These are phyloP conservation scores for Poecile montanus DNA, from an alignment of 2,797 vertebrate species.

Conservation along the genomic window DNA sequence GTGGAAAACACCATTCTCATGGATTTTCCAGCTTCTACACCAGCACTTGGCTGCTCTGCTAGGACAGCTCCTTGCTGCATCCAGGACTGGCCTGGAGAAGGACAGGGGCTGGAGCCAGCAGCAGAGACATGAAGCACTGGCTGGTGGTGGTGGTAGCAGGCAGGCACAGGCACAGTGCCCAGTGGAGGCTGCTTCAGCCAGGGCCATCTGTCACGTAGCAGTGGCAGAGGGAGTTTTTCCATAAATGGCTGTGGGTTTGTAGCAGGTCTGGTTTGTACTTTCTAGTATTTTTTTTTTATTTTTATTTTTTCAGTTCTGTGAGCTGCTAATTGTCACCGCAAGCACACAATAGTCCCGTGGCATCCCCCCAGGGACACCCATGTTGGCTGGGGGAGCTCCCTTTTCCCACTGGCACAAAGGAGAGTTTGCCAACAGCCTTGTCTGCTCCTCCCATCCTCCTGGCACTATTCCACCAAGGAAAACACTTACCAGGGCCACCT, in stretches of 20 bases:
- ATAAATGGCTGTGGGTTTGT: constrained; percentile 26
- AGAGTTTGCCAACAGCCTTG: background rate
- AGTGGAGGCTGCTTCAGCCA: background rate
- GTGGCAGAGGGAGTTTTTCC: constrained; percentile 16
- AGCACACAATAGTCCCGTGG: background rate
- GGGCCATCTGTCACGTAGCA: constrained; percentile 1
- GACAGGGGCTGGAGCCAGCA: background rate
- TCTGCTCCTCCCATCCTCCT: background rate
- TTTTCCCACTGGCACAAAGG: background rate
- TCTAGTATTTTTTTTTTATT: background rate
- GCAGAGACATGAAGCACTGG: background rate
- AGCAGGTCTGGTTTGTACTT: background rate
- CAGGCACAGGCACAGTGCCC: constrained; percentile 31
- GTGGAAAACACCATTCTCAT: background rate
- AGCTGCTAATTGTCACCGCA: background rate
- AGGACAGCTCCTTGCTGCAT: background rate
- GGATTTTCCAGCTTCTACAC: background rate
- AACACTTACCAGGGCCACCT: constrained; percentile 83
- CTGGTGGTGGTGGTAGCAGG: background rate
- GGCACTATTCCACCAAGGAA: background rate
- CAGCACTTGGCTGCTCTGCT: background rate
- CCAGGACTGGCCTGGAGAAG: background rate
- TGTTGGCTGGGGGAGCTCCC: background rate
- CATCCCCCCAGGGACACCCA: fast-evolving
- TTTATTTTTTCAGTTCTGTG: background rate